Evolutionary conservation across 2,113 vertebrate genomes (phyloP), one percentile per base, ranked within the genome.

Genomic region (Oryzias woworae): DNA sequence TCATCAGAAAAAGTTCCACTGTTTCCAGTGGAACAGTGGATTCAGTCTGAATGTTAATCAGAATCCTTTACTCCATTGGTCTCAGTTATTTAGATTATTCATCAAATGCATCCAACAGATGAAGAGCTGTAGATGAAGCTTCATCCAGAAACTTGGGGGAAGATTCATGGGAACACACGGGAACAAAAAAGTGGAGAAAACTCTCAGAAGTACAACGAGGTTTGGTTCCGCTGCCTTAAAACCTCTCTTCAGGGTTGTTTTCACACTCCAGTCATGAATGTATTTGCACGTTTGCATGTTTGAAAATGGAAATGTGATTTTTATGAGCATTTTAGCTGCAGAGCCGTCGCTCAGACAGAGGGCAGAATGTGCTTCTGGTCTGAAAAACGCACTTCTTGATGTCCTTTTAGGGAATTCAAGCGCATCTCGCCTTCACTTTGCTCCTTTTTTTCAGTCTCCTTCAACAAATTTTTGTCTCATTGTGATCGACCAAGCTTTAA

Each of bases 161-260:
- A 81, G 78, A 77, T 82, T 84, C 72, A 81, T 72, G 75, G 71
- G 73, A 65, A 80, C 69, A 68, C 82, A 77, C 85, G 59, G 74
- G 80, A 58, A 55, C 62, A 73, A 62, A 69, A 65, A 80, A 81
- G 78, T 69, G 66, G 70, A 23, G 80, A 83, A 72, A 66, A 73
- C 81, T 79, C 66, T 65, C 64, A 65, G 22, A 82, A 80, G 15
- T 66, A 47, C n/a, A 17, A 47, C 78, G 73, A 73, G 5, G 26
- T 28, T 1, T 80, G 78, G 75, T 71, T 61, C 47, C 2, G 20
- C 75, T 73, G 65, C 67, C 69, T 62, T 43, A 17, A 64, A 66
- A 73, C 43, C 53, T 57, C 54, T 74, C 85, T 71, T 81, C 54
- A 0, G 81, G 81, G 62, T 67, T 46, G 3, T 73, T 56, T 58